phyloP scores from a whole-genome alignment of 2,888 invertebrate species.

The Luffia ferchaultella region DNA sequence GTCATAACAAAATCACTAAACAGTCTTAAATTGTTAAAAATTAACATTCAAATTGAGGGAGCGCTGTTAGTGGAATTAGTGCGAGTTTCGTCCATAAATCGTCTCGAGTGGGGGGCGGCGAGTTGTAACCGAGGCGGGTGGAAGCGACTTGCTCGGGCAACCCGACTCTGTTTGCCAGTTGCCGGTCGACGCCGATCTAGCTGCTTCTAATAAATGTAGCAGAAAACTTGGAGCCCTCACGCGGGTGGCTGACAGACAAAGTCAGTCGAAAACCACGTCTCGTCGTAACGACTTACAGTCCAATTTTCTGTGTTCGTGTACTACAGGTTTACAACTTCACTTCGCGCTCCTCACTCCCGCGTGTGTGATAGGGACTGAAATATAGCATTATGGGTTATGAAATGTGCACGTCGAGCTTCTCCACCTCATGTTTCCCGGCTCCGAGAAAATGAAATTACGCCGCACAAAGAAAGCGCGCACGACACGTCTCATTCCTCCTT shows the following conservation, averaged over 20 bases:
- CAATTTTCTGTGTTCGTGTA: not conserved
- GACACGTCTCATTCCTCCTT: too few relatives aligned
- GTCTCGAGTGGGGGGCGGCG: conserved; percentile 46
- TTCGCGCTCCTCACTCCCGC: not conserved
- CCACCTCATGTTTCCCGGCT: conserved; percentile 46
- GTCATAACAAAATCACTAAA: conserved; percentile 50
- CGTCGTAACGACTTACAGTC: not conserved
- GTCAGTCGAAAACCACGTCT: not conserved
- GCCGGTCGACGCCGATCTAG: conserved; percentile 47
- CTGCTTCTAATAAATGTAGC: conserved; percentile 55
- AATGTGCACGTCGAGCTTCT: conserved; percentile 36
- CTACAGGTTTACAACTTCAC: not conserved
- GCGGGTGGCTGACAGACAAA: too few relatives aligned
- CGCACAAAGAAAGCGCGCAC: conserved; percentile 50
- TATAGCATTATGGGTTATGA: conserved; percentile 51
- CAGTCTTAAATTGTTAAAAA: conserved; percentile 60
- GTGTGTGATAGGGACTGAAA: conserved; percentile 24
- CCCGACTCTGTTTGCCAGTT: conserved; percentile 16
- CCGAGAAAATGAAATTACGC: conserved; percentile 58
- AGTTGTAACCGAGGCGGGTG: conserved; percentile 16
- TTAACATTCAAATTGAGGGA: conserved; percentile 61
- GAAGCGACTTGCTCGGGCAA: not conserved
- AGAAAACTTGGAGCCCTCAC: conserved; percentile 55
- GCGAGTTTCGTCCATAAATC: conserved; percentile 55
- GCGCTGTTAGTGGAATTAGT: conserved; percentile 60